These are phyloP conservation scores for Athene noctua DNA, from an alignment of 2,113 vertebrate species.

Conservation along the genomic window DNA sequence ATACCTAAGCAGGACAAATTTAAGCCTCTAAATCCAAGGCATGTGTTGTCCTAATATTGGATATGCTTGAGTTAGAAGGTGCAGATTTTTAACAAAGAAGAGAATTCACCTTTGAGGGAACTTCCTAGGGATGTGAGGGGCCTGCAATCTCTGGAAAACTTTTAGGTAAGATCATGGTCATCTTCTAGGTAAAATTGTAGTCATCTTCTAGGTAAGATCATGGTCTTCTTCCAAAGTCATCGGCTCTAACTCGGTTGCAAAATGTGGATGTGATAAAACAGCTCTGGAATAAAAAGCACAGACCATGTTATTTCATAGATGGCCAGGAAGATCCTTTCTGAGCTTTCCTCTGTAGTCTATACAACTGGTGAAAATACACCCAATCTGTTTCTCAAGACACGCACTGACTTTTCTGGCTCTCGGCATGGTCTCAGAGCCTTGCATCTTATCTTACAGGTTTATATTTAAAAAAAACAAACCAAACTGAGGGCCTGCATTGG, in stretches of 20 bases:
- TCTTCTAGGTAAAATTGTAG: background rate
- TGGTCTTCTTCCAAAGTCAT: background rate
- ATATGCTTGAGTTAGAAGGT: background rate
- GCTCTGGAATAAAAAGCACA: background rate
- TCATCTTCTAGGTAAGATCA: rapidly evolving
- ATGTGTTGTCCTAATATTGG: background rate
- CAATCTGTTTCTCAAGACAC: background rate
- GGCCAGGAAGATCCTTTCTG: background rate
- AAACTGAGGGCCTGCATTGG: background rate
- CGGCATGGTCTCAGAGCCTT: background rate
- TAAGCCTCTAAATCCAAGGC: background rate
- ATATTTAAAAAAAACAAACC: background rate
- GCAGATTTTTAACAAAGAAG: background rate
- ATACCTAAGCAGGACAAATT: background rate
- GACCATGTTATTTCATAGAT: background rate
- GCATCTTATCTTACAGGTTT: background rate
- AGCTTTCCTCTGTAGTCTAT: background rate
- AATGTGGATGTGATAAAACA: background rate
- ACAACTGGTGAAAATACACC: background rate
- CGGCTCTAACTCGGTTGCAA: background rate
- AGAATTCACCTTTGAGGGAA: background rate
- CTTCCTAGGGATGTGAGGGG: background rate
- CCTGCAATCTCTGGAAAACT: background rate
- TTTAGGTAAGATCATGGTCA: background rate
- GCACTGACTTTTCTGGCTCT: rapidly evolving